Evolutionary conservation across 1,140 invertebrate genomes (phyloP), one percentile per base, ranked within the genome.

Genomic region (Zaprionus lachaisei): DNA sequence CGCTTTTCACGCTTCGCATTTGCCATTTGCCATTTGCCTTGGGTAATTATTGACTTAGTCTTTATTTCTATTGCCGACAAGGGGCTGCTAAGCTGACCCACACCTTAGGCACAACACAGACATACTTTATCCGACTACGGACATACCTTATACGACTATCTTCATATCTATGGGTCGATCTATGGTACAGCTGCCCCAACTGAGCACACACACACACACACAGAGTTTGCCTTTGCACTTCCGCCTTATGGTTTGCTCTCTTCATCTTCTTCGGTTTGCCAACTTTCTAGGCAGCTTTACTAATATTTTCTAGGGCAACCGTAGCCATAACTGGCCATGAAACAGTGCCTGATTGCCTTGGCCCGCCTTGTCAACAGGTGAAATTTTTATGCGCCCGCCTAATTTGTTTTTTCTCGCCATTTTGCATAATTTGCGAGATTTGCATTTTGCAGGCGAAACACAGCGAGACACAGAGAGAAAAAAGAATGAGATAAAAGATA

Each of bases 41-140:
- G 66, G 54, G 24, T 81, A 87, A 87, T 87, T 89, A 87, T 87
- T 87, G 81, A 78, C 80, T 87, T 72, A 70, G 73, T 74, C 80
- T 87, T 77, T 73, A 38, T 68, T 49, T 38, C 67, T 84, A 17
- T 24, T 61, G 68, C 79, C 81, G 77, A 68, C 76, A 68, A 58
- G n/a, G 51, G 22, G 75, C 28, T 26, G 75, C 24, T 26, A 38
- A 67, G 49, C 47, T 63, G 22, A 66, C 41, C 44, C 55, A 70
- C 47, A 70, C 34, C 66, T 58, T 26, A 5, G 41, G 6, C 5
- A n/a, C 41, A 11, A 34, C 31, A 31, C 31, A 31, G 2, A 31
- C 31, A 26, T n/a, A 2, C 60, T 17, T 26, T 65, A 49, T 20
- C 5, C 9, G 28, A 6, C 20, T 44, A 44, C 6, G 9, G 7